phyloP scores from a whole-genome alignment of 92 coral and sea anemone genomes.

The Pocillopora meandrina region DNA sequence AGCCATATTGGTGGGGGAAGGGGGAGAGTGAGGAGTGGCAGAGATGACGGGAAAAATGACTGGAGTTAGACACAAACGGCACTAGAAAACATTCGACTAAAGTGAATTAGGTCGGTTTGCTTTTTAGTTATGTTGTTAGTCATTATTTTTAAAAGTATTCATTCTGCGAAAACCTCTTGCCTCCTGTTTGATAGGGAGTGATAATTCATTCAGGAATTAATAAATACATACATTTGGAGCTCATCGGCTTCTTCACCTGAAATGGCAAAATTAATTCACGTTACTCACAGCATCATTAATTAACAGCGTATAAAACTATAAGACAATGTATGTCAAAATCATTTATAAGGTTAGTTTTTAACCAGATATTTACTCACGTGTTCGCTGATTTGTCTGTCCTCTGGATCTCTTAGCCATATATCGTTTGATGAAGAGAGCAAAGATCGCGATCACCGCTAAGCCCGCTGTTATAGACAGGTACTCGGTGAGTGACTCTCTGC shows the following conservation, averaged over 20 bases:
- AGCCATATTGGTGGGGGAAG: background rate
- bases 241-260: conserved; percentile 13
- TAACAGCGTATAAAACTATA: background rate
- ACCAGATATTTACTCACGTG: background rate
- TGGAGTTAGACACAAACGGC: no score
- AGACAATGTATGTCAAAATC: background rate
- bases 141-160: background rate
- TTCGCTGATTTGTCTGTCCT: background rate
- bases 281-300: background rate
- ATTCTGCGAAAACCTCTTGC: background rate
- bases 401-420: conserved; percentile 11
- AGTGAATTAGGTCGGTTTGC: no score
- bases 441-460: conserved; percentile 9
- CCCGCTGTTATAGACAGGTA: conserved; percentile 13
- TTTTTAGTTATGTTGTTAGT: no score
- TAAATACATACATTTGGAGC: background rate
- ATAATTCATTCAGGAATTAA: background rate
- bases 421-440: background rate
- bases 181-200: background rate
- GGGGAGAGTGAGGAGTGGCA: no score
- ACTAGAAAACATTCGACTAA: no score
- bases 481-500: background rate
- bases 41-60: no score
- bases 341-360: background rate
- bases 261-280: background rate